phyloP scores from a whole-genome alignment of 2,113 vertebrate species.

The Poecile atricapillus region DNA sequence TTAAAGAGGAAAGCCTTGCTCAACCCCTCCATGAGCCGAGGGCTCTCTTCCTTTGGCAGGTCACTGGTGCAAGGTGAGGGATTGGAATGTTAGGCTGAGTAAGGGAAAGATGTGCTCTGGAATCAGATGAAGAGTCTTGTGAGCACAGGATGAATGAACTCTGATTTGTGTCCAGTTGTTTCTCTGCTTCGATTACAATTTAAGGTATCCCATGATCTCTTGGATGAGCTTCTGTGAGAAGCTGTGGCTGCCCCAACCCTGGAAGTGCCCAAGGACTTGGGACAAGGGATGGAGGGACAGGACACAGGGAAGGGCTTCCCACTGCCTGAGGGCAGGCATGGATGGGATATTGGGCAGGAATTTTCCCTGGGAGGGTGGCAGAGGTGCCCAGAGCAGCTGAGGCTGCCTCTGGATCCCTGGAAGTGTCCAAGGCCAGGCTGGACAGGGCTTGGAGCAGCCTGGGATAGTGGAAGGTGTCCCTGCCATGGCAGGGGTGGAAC shows the following conservation, averaged over 20 bases:
- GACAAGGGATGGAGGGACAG: too few relatives aligned
- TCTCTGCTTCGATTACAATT: background rate
- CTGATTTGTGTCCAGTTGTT: background rate
- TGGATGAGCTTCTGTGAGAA: background rate
- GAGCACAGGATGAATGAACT: background rate
- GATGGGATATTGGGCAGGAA: too few relatives aligned
- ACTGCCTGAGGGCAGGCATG: too few relatives aligned
- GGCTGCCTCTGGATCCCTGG: background rate
- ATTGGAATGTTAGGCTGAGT: background rate
- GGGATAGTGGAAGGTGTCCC: background rate
- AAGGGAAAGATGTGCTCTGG: background rate
- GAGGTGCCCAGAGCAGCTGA: background rate
- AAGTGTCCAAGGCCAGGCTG: rapidly evolving
- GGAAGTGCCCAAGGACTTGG: too few relatives aligned
- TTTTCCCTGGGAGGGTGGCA: too few relatives aligned
- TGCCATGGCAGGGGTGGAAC: background rate
- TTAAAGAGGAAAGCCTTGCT: background rate
- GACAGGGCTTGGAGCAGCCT: rapidly evolving
- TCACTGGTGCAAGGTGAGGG: background rate
- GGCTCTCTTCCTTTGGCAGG: background rate
- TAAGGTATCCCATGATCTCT: background rate
- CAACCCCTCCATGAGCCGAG: background rate
- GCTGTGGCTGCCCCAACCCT: background rate
- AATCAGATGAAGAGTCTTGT: background rate
- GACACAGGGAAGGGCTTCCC: too few relatives aligned